A percentile compares a stretch with the other conserved stretches of the same genome.
Evolutionary conservation across 2,797 vertebrate genomes (phyloP).

Genomic region (Argya squamiceps): DNA sequence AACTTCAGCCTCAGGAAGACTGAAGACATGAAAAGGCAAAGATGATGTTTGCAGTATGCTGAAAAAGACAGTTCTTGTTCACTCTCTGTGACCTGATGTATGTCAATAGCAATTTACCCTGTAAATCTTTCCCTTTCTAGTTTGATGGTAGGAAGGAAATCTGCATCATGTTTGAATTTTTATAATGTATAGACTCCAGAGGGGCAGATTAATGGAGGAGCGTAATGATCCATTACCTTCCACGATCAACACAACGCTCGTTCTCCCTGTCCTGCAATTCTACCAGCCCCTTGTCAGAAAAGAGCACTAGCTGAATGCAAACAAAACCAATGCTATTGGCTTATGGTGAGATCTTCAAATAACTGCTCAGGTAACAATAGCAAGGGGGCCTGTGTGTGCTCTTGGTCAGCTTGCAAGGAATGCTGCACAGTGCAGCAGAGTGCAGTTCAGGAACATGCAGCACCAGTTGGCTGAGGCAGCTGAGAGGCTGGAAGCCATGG

Average conservation of each 20-base stretch:
- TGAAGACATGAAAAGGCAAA: constrained; percentile 30
- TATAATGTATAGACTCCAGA: not conserved
- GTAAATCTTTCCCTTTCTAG: not conserved
- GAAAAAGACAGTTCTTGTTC: not conserved
- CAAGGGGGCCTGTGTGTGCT: not conserved
- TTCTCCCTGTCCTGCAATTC: not conserved
- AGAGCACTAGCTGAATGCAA: not conserved
- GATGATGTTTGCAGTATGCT: not conserved
- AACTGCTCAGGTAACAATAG: not conserved
- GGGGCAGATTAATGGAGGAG: not conserved
- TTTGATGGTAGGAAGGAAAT: not conserved
- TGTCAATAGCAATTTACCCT: not conserved
- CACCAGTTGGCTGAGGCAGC: not conserved
- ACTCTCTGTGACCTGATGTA: not conserved
- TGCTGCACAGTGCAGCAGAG: not conserved
- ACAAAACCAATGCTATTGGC: not conserved
- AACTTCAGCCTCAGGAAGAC: constrained; percentile 12
- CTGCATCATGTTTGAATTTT: not conserved
- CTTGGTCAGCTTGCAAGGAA: not conserved
- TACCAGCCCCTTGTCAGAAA: not conserved
- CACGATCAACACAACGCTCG: not conserved
- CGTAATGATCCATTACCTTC: not conserved
- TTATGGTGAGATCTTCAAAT: not conserved
- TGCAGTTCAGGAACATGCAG: accelerated
- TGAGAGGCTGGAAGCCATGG: not conserved